Evolutionary conservation across 2,113 vertebrate species (phyloP).

Genomic region (Verasper variegatus): DNA sequence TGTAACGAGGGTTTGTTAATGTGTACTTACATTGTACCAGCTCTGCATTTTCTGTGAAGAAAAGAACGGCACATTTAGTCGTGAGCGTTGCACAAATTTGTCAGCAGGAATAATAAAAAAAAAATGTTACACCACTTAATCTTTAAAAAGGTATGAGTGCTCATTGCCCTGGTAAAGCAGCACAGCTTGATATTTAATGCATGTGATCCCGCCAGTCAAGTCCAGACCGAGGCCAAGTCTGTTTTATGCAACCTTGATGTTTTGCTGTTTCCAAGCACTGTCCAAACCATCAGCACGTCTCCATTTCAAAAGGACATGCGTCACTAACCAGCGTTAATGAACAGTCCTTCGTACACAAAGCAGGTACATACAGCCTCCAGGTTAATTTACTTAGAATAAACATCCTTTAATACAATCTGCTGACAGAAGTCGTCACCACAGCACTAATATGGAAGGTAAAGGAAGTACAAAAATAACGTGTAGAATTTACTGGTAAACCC

Average conservation of each 20-base stretch:
- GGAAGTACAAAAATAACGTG: too few relatives aligned
- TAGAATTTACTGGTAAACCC: too few relatives aligned
- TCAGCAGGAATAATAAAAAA: neutral
- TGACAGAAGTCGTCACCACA: too few relatives aligned
- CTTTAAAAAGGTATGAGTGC: too few relatives aligned
- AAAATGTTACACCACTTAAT: too few relatives aligned
- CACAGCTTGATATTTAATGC: neutral
- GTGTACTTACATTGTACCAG: constrained; percentile 94
- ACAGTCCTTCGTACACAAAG: neutral
- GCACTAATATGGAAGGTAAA: too few relatives aligned
- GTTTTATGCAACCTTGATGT: constrained; percentile 3
- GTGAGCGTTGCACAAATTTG: neutral
- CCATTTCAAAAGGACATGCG: constrained; percentile 10
- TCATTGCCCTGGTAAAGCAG: neutral
- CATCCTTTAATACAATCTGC: too few relatives aligned
- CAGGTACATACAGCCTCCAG: neutral
- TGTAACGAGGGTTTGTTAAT: neutral
- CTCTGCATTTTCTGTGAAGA: constrained; percentile 93
- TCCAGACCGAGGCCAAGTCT: neutral
- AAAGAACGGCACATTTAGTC: constrained; percentile 32
- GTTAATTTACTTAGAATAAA: neutral
- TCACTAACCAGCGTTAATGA: neutral
- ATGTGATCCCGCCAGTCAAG: neutral
- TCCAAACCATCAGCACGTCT: constrained; percentile 28
- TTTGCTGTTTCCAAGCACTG: neutral